Percentiles rank a stretch among this genome's conserved stretches.
phyloP scores from a whole-genome alignment of 1,140 invertebrate species.

The Trichoplusia ni region DNA sequence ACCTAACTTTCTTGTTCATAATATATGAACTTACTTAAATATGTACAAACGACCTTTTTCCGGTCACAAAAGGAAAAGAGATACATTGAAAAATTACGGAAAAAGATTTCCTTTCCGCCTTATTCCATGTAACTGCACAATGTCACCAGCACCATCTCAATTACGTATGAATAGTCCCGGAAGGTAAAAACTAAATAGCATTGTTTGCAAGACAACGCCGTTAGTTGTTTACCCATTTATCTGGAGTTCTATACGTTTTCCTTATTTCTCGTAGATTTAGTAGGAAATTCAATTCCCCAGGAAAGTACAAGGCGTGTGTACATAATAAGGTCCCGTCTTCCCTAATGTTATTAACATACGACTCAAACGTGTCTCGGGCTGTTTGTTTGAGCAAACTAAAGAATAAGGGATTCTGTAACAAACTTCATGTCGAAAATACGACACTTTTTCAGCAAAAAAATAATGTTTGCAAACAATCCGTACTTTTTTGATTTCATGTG shows the following conservation, averaged over 20 bases:
- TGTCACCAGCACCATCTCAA: background rate
- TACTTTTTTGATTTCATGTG: background rate
- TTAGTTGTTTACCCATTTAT: constrained; percentile 16
- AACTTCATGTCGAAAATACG: background rate
- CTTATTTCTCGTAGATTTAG: constrained; percentile 34
- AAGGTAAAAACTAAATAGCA: constrained; percentile 11
- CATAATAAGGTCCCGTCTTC: constrained; percentile 12
- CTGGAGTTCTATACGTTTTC: constrained; percentile 17
- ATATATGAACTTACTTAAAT: background rate
- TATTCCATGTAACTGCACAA: background rate
- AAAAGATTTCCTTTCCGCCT: background rate
- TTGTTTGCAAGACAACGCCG: constrained; percentile 4
- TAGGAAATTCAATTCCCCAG: constrained; percentile 11
- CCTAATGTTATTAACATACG: constrained; percentile 30
- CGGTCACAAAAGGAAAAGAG: background rate
- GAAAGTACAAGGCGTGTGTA: constrained; percentile 16
- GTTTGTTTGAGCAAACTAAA: constrained; percentile 29
- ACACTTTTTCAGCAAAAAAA: background rate
- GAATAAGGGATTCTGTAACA: constrained; percentile 10
- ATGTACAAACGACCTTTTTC: background rate
- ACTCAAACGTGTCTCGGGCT: constrained; percentile 35
- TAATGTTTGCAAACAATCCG: background rate
- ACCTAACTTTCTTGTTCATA: background rate
- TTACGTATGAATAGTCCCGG: background rate
- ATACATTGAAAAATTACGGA: background rate